Evolutionary conservation across 2,797 vertebrate species (phyloP), one percentile per base, ranked within the genome.

Genomic region (Notolepis coatsorum): DNA sequence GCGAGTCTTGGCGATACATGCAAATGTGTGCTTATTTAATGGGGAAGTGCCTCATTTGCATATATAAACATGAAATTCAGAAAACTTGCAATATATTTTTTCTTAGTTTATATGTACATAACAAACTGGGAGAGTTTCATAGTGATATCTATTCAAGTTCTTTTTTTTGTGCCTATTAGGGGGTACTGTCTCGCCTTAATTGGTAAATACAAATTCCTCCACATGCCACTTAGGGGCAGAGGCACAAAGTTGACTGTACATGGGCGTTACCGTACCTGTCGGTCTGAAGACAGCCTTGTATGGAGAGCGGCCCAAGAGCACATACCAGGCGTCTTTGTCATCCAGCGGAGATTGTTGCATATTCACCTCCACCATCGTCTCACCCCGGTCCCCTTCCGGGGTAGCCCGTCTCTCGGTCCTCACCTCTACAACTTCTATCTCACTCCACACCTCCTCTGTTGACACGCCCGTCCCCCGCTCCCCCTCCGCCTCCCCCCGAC

Each of bases 311-410:
- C 92, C 76, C 45, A 92, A 83, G 23, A 90, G 71, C 33, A 70
- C 37, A 55, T 80, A 84, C 92, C 92, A 91, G 18, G 66, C 61
- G n/a, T 90, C 90, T 4, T 58, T 8, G 41, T 81, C 67, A 31
- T 60, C 61, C 3, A 6, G 18, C 58, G 68, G 58, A 52, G 27
- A 25, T 27, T 6, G 50, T 59, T 38, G 31, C 45, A 20, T 5
- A 13, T 7, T 39, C 37, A 21, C 17, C 6, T 23, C 23, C 42
- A n/a, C 4, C 13, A 5, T 9, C 21, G 48, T 37, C 18, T 53
- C 38, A 7, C 21, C 12, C 52, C 42, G 51, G 52, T 3, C 21
- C 8, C 31, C 13, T 25, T 15, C 8, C 10, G 18, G n/a, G 13
- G 3, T 20, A 18, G n/a, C 31, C 17, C 10, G 21, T 13, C 35